Conservation (phyloP, 2,797 vertebrate genomes). For the Champsocephalus gunnari region DNA sequence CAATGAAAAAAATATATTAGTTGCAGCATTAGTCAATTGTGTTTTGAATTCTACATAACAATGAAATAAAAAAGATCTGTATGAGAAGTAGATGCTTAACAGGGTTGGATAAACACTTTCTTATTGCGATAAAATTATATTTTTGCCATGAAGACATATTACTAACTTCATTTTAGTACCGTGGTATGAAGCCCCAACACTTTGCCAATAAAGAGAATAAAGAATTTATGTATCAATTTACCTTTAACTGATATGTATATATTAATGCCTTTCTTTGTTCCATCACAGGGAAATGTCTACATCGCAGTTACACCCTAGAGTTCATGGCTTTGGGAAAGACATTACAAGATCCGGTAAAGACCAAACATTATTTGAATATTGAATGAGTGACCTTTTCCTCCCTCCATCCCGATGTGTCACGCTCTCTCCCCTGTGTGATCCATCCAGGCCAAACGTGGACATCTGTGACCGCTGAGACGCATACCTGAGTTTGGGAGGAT, state of each 20-base stretch:
- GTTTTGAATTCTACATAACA: background rate
- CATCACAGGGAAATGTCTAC: background rate
- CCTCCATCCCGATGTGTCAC: constrained; percentile 5
- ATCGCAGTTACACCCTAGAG: background rate
- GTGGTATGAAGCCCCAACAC: background rate
- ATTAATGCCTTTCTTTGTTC: background rate
- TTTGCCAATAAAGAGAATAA: background rate
- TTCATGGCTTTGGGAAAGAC: constrained; percentile 22
- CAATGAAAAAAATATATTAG: no score
- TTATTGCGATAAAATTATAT: background rate
- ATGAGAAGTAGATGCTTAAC: background rate
- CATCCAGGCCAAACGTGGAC: background rate
- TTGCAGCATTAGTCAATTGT: background rate
- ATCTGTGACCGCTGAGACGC: constrained; percentile 1
- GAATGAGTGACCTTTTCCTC: constrained; percentile 41
- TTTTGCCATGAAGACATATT: background rate
- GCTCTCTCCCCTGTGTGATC: constrained; percentile 1
- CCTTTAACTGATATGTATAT: background rate
- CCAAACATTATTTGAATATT: constrained; percentile 37
- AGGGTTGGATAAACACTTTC: background rate
- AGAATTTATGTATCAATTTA: background rate
- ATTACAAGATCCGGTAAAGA: constrained; percentile 1
- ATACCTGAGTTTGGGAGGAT: background rate
- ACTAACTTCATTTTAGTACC: background rate
- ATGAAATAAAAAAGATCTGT: background rate